Evolutionary conservation across 2,888 invertebrate species (phyloP).

Genomic region (Platypus cylindrus): DNA sequence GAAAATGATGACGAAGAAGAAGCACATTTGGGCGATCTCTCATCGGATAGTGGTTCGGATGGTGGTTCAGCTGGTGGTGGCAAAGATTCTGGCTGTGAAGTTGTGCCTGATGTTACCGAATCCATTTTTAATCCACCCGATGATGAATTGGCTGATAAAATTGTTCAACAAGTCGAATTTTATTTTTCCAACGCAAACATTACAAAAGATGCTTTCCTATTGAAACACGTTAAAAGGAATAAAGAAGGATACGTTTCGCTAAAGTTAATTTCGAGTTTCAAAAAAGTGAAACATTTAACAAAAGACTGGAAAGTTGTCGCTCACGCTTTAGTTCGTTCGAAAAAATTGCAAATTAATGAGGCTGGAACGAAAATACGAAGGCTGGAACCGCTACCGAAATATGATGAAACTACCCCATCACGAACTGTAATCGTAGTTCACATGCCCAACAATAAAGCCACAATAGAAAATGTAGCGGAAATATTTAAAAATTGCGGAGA

Average conservation of each 20-base stretch:
- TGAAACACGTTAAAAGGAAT: slow-evolving; percentile 89
- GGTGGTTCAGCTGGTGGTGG: slow-evolving; percentile 49
- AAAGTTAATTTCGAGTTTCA: slow-evolving; percentile 89
- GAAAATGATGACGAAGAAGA: slow-evolving; percentile 45
- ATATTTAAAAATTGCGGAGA: slow-evolving; percentile 81
- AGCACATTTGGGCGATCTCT: slow-evolving; percentile 48
- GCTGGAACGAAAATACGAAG: slow-evolving; percentile 82
- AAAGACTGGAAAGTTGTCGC: slow-evolving; percentile 92
- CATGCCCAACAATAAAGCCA: slow-evolving; percentile 71
- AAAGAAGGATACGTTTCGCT: slow-evolving; percentile 92
- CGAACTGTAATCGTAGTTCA: slow-evolving; percentile 80
- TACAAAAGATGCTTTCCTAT: slow-evolving; percentile 85
- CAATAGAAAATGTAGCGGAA: slow-evolving; percentile 85
- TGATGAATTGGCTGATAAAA: slow-evolving; percentile 64
- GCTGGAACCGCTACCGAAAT: slow-evolving; percentile 70
- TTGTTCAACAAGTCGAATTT: slow-evolving; percentile 82
- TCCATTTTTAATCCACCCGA: slow-evolving; percentile 56
- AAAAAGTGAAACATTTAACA: slow-evolving; percentile 85
- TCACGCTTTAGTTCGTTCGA: slow-evolving; percentile 64
- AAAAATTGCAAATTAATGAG: slow-evolving; percentile 78
- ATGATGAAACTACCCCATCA: slow-evolving; percentile 87
- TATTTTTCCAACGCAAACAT: slow-evolving; percentile 94
- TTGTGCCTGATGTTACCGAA: slow-evolving; percentile 42
- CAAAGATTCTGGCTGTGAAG: slow-evolving; percentile 58
- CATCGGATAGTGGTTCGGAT: slow-evolving; percentile 54